Percentiles rank a stretch among this genome's conserved stretches.
These are phyloP conservation scores for Gari tellinella DNA, from an alignment of 2,888 invertebrate genomes.

Conservation along the genomic window DNA sequence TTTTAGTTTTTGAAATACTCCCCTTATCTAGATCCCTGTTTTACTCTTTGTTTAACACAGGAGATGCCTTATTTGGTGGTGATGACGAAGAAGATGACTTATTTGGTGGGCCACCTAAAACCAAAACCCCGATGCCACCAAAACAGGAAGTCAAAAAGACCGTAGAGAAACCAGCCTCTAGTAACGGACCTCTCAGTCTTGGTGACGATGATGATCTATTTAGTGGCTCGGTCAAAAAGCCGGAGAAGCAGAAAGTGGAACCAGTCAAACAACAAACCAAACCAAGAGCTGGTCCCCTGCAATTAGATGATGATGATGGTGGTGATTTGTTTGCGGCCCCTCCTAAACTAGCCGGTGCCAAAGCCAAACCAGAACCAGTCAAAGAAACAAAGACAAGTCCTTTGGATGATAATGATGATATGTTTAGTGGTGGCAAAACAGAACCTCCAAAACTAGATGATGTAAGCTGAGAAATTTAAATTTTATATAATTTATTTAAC, in stretches of 20 bases:
- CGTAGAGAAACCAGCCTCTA: too few relatives aligned
- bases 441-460: neutral
- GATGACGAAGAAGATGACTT: conserved; percentile 48
- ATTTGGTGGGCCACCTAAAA: conserved; percentile 18
- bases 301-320: conserved; percentile 12
- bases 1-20: too few relatives aligned
- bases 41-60: conserved; percentile 17
- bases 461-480: too few relatives aligned
- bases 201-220: conserved; percentile 37
- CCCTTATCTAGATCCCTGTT: too few relatives aligned
- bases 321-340: conserved; percentile 17
- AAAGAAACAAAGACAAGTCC: neutral
- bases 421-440: conserved; percentile 19
- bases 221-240: neutral
- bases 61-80: conserved; percentile 54
- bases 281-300: neutral
- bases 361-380: neutral
- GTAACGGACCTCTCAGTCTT: too few relatives aligned
- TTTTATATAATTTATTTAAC: too few relatives aligned
- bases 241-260: conserved; percentile 22
- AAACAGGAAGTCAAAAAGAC: too few relatives aligned
- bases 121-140: neutral
- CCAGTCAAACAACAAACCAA: neutral
- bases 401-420: conserved; percentile 13
- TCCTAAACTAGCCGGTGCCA: neutral